Conservation (phyloP, 2,888 invertebrate species). For the Philereme transversata region DNA sequence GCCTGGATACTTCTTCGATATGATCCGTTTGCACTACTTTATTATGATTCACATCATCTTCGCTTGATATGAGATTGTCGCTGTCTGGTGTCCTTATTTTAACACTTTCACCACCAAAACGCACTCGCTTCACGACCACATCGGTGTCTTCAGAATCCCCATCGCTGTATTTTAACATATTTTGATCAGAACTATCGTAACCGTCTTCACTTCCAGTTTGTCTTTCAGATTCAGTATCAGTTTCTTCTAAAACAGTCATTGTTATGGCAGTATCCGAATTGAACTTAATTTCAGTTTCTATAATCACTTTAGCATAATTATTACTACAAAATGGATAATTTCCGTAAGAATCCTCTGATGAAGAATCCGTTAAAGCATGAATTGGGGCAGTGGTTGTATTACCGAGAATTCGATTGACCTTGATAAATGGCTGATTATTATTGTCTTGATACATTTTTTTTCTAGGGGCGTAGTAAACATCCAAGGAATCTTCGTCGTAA, state of each 20-base stretch:
- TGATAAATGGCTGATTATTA: conserved; percentile 61
- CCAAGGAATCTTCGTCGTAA: conserved; percentile 76
- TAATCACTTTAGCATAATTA: conserved; percentile 87
- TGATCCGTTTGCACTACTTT: conserved; percentile 46
- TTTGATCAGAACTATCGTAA: conserved; percentile 73
- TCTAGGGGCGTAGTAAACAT: conserved; percentile 75
- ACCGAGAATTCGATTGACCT: conserved; percentile 67
- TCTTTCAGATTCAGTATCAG: conserved; percentile 75
- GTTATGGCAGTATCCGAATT: conserved; percentile 92
- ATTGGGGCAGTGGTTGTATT: conserved; percentile 57
- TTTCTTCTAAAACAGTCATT: conserved; percentile 92
- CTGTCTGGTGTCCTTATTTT: conserved; percentile 94
- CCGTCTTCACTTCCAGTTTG: conserved; percentile 75
- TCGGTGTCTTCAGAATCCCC: conserved; percentile 85
- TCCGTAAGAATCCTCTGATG: conserved; percentile 86
- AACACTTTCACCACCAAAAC: conserved; percentile 94
- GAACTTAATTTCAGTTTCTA: conserved; percentile 93
- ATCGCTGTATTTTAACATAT: conserved; percentile 85
- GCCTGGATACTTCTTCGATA: conserved; percentile 50
- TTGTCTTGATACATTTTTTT: conserved; percentile 56
- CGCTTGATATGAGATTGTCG: conserved; percentile 86
- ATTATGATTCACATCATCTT: conserved; percentile 71
- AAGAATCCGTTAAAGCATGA: conserved; percentile 69
- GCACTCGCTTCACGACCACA: conserved; percentile 87
- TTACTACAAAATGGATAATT: conserved; percentile 62